Percentiles rank a stretch among this genome's conserved stretches.
These are phyloP conservation scores for Hipparchia semele DNA, from an alignment of 2,888 invertebrate genomes.

Conservation along the genomic window DNA sequence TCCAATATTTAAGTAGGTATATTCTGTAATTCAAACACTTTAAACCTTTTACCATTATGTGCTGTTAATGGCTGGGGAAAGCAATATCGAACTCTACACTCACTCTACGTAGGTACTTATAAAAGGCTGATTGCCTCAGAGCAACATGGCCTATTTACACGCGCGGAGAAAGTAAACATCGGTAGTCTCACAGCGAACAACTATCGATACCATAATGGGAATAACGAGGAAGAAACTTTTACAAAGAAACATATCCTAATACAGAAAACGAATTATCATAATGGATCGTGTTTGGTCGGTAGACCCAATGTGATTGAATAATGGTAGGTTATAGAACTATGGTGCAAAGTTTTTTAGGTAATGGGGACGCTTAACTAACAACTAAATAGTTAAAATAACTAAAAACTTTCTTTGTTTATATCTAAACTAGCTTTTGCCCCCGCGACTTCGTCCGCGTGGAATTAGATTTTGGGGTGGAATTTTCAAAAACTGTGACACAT, in stretches of 20 bases:
- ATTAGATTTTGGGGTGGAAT: too few relatives aligned
- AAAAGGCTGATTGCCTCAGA: slow-evolving; percentile 25
- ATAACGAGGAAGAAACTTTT: slow-evolving; percentile 47
- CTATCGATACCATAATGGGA: slow-evolving; percentile 52
- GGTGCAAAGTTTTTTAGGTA: not conserved
- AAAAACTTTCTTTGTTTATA: not conserved
- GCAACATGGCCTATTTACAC: slow-evolving; percentile 54
- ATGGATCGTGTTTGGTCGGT: slow-evolving; percentile 46
- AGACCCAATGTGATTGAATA: slow-evolving; percentile 48
- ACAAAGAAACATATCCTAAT: slow-evolving; percentile 53
- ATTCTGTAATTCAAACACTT: slow-evolving; percentile 11
- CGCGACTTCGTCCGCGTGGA: too few relatives aligned
- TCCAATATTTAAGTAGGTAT: not conserved
- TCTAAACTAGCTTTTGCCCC: too few relatives aligned
- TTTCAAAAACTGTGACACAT: too few relatives aligned
- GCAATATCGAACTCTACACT: slow-evolving; percentile 30
- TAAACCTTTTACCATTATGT: slow-evolving; percentile 19
- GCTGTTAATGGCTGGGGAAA: slow-evolving; percentile 23
- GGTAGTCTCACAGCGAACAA: slow-evolving; percentile 40
- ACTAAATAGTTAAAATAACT: not conserved
- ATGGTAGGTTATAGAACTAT: slow-evolving; percentile 31
- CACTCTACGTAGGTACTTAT: not conserved
- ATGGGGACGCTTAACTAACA: not conserved
- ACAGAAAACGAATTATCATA: slow-evolving; percentile 51
- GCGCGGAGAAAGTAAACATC: slow-evolving; percentile 57